Evolutionary conservation across 2,797 vertebrate genomes (phyloP).

Genomic region (Lindbergichthys nudifrons): DNA sequence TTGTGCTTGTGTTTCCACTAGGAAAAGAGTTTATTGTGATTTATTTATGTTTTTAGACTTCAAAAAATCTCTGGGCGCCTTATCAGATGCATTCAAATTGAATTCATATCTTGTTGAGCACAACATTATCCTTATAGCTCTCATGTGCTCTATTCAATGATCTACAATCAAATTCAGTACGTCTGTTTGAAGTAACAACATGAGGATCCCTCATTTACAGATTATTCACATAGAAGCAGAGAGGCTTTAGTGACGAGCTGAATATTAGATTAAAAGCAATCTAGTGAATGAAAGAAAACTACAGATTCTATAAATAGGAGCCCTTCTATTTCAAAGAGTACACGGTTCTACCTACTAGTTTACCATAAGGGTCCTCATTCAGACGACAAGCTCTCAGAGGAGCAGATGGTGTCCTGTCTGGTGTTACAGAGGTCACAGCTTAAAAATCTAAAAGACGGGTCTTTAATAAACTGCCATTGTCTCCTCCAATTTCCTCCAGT

Average conservation of each 20-base stretch:
- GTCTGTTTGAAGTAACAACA: constrained; percentile 36
- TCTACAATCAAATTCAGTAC: constrained; percentile 40
- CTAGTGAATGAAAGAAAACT: constrained; percentile 55
- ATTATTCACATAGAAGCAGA: constrained; percentile 33
- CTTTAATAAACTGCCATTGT: constrained; percentile 47
- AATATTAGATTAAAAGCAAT: constrained; percentile 69
- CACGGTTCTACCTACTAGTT: constrained; percentile 32
- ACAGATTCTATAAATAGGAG: constrained; percentile 67
- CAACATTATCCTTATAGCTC: not conserved
- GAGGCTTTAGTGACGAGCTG: constrained; percentile 38
- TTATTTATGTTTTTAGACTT: not conserved
- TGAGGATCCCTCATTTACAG: constrained; percentile 36
- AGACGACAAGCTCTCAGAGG: constrained; percentile 45
- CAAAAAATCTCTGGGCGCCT: not conserved
- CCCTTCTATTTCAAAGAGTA: constrained; percentile 55
- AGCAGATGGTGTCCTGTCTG: constrained; percentile 73
- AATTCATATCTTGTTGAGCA: constrained; percentile 8
- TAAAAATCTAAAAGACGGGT: constrained; percentile 57
- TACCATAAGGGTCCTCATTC: constrained; percentile 65
- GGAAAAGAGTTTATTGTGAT: not conserved
- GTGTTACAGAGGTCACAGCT: constrained; percentile 65
- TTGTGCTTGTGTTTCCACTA: not conserved
- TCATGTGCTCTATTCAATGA: constrained; percentile 1
- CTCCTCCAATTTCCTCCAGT: constrained; percentile 30
- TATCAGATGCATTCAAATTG: not conserved